Conservation (phyloP, 2,113 vertebrate species). For the Myotis davidii region DNA sequence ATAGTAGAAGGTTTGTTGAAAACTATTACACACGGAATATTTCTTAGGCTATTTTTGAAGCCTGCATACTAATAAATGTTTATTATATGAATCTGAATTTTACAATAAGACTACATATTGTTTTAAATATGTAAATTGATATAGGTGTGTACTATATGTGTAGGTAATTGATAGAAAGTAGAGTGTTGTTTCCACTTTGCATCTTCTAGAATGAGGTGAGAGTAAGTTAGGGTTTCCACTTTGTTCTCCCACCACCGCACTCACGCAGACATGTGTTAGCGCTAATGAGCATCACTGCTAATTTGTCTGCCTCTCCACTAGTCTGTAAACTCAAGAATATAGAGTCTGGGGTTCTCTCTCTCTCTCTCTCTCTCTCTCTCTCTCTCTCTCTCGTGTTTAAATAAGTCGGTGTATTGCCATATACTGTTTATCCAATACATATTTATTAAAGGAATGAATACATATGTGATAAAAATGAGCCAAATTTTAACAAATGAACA, state of each 20-base stretch:
- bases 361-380: neutral
- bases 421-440: neutral
- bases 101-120: neutral
- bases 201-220: neutral
- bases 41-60: neutral
- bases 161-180: neutral
- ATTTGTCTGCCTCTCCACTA: neutral
- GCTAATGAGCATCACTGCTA: neutral
- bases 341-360: neutral
- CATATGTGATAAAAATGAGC: neutral
- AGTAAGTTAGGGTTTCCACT: neutral
- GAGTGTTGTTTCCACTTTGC: neutral
- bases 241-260: neutral
- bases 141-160: neutral
- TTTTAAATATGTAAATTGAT: neutral
- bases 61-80: neutral
- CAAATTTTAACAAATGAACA: neutral
- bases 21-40: neutral
- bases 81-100: neutral
- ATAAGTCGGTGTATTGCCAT: neutral
- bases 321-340: neutral
- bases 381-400: neutral
- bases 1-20: too few relatives aligned
- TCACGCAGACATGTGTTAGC: neutral
- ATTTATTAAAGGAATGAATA: neutral